Base-by-base conservation (phyloP, 2,797 vertebrate genomes). In the Danio choprae region DNA sequence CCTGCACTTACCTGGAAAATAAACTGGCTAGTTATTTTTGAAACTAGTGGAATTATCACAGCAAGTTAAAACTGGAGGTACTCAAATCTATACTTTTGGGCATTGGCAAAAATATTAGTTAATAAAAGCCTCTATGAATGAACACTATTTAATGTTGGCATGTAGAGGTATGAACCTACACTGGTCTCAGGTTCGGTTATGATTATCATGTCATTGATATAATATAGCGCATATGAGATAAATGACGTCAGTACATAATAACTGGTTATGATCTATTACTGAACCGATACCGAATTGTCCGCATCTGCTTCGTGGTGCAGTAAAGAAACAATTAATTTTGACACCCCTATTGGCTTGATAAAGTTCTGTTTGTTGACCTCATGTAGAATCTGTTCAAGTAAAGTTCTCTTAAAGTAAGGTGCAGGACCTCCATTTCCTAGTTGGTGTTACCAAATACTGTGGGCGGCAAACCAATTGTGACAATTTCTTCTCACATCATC, bases 401-500 rank as follows among this genome's bases (percentile, higher is more conserved):
- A 58, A 10, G 20, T 64, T 15, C 16, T 64, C 13, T 16, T 2
- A 20, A 53, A 11, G 7, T 43, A 16, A 53, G 40, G 5, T 1
- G 4, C 10, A 15, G 38, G 40, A 56, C 44, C 40, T 41, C 20
- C 41, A 18, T 46, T 67, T 65, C 60, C 11, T 67, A 36, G 74
- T 67, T 44, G n/a, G 38, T 67, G 50, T 38, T 55, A 67, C 40
- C 56, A 51, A 67, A 67, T 67, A 46, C 13, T 36, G 41, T 44
- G 43, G 62, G 71, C 20, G 58, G 55, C 58, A 36, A 38, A 76
- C 18, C 50, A 69, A 64, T 70, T 13, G n/a, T 77, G 74, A 70
- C 56, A 10, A 76, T 11, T 40, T 46, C 40, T 38, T 5, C 64
- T 41, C 7, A 16, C 50, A 13, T 44, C 60, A 15, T 72, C 44